phyloP scores from a whole-genome alignment of 2,113 vertebrate species.

The Asarcornis scutulata region DNA sequence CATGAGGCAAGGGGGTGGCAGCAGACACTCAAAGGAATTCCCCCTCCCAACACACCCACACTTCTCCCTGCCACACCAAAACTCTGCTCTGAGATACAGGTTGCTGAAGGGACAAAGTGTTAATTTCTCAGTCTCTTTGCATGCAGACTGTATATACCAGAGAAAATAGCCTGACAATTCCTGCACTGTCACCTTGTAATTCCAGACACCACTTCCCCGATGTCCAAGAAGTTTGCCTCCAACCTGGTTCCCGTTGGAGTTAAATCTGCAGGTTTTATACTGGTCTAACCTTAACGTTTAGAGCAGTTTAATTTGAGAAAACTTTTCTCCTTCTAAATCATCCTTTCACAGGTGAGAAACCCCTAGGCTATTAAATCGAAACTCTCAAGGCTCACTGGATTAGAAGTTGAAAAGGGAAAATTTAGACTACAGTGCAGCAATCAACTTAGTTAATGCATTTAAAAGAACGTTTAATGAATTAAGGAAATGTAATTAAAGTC shows the following conservation, averaged over 20 bases:
- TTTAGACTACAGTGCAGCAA: neutral
- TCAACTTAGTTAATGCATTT: neutral
- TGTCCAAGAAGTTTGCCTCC: neutral
- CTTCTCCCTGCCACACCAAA: neutral
- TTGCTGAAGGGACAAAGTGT: fast-evolving
- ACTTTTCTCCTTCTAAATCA: neutral
- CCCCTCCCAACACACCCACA: neutral
- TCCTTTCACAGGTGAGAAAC: neutral
- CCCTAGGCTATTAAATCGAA: neutral
- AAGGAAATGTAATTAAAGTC: neutral
- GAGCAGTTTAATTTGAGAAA: neutral
- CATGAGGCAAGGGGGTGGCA: too few relatives aligned
- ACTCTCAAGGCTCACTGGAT: neutral
- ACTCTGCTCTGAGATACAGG: neutral
- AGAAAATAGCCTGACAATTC: neutral
- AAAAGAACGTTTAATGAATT: neutral
- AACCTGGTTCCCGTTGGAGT: neutral
- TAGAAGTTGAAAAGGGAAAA: neutral
- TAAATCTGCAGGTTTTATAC: neutral
- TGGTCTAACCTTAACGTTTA: neutral
- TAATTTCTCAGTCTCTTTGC: neutral
- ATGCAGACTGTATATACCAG: too few relatives aligned
- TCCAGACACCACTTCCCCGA: fast-evolving
- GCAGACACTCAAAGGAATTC: neutral
- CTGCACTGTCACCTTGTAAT: neutral